Conservation (phyloP, 2,888 invertebrate genomes). For the Creontiades dilutus region DNA sequence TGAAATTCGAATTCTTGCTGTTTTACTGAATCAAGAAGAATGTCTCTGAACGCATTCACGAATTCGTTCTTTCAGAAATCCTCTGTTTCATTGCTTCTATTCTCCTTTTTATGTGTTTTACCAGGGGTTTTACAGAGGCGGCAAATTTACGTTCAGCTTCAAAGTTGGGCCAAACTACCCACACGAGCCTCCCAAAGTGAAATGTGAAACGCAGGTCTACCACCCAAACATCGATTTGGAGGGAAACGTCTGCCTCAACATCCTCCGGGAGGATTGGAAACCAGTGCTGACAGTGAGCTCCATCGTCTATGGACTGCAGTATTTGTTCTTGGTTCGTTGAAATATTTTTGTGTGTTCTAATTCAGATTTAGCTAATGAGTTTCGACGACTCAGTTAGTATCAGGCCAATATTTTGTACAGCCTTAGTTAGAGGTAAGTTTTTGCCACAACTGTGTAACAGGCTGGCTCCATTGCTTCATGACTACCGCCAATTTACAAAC, state of each 20-base stretch:
- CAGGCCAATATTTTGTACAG: too few relatives aligned
- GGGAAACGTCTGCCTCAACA: constrained; percentile 98
- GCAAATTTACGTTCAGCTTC: constrained; percentile 97
- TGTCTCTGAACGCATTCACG: too few relatives aligned
- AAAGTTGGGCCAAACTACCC: constrained; percentile 98
- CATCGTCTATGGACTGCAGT: constrained; percentile 97
- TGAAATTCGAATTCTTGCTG: too few relatives aligned
- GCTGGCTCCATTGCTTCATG: too few relatives aligned
- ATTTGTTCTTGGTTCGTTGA: constrained; percentile 91
- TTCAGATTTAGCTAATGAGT: too few relatives aligned
- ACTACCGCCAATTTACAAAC: too few relatives aligned
- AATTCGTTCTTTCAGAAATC: too few relatives aligned
- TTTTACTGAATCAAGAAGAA: too few relatives aligned
- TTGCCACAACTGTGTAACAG: too few relatives aligned
- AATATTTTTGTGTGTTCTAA: neutral
- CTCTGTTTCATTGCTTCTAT: too few relatives aligned
- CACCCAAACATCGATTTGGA: constrained; percentile 99
- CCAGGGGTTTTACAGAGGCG: constrained; percentile 95
- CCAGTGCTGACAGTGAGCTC: constrained; percentile 98
- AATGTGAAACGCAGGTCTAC: constrained; percentile 98
- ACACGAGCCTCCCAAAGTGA: constrained; percentile 98
- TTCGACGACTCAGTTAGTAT: too few relatives aligned
- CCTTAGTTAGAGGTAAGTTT: too few relatives aligned
- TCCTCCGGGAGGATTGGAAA: constrained; percentile 99
- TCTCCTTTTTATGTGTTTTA: constrained; percentile 71